Percentiles rank a stretch among this genome's conserved stretches.
These are phyloP conservation scores for cat (Felis catus) DNA, from an alignment of 2,113 vertebrate species.

Conservation along the genomic window DNA sequence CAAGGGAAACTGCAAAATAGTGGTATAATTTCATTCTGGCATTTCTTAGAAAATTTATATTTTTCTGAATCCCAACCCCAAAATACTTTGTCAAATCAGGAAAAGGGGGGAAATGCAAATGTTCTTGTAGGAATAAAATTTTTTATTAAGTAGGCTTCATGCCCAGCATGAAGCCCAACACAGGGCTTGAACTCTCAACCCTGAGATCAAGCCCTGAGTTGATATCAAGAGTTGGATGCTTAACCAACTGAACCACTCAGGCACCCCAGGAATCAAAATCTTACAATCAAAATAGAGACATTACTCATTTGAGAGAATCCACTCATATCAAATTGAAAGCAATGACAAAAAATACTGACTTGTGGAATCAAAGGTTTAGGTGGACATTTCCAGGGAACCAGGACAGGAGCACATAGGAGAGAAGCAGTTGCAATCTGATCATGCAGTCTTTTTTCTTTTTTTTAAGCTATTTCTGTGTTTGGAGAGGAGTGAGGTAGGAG, in stretches of 20 bases:
- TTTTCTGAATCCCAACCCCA: constrained; percentile 29
- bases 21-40: neutral
- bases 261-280: neutral
- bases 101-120: neutral
- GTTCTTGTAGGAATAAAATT: neutral
- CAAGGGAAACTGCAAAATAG: neutral
- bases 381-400: neutral
- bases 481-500: neutral
- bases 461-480: neutral
- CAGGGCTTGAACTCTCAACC: too few species aligned
- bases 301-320: neutral
- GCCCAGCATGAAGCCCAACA: too few species aligned
- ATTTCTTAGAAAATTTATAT: neutral
- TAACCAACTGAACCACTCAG: too few species aligned
- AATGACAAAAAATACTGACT: neutral
- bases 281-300: neutral
- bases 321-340: neutral
- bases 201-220: too few species aligned
- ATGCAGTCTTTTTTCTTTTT: neutral
- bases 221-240: too few species aligned
- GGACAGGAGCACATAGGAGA: neutral
- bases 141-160: neutral
- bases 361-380: neutral
- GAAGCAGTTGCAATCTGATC: neutral
- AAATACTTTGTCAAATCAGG: neutral